Evolutionary conservation across 2,888 invertebrate genomes (phyloP).

Genomic region (Axea sp.): DNA sequence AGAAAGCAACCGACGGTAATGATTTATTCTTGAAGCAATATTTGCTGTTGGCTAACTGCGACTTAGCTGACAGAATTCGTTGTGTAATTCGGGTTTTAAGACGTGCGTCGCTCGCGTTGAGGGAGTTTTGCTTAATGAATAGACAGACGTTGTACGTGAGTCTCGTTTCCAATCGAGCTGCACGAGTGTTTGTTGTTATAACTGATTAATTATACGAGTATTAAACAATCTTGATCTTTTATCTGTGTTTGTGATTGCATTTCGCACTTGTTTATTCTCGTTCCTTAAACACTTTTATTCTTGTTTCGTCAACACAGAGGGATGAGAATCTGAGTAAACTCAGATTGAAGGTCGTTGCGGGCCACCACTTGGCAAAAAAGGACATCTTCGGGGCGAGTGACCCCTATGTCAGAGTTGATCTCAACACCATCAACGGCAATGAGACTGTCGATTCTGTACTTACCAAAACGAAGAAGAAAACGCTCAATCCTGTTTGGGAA

Average conservation of each 20-base stretch:
- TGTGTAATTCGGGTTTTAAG: constrained; percentile 32
- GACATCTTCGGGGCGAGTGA: constrained; percentile 99
- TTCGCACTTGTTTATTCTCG: no score
- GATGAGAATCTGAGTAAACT: constrained; percentile 90
- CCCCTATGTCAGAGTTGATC: constrained; percentile 96
- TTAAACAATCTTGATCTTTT: background rate
- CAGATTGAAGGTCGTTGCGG: constrained; percentile 91
- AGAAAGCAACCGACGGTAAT: constrained; percentile 24
- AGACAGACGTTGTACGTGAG: constrained; percentile 19
- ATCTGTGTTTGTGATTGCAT: background rate
- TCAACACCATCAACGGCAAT: constrained; percentile 91
- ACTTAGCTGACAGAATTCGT: constrained; percentile 23
- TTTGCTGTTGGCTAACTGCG: constrained; percentile 26
- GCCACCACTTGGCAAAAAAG: constrained; percentile 96
- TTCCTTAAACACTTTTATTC: no score
- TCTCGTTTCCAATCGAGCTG: constrained; percentile 20
- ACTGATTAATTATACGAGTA: background rate
- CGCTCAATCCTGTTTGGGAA: constrained; percentile 98
- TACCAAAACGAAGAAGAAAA: constrained; percentile 98
- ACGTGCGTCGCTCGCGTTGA: constrained; percentile 1
- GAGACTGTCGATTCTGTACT: constrained; percentile 94
- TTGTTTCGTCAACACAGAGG: constrained; percentile 82
- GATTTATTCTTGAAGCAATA: constrained; percentile 3
- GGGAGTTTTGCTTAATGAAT: background rate
- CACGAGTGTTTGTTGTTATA: constrained; percentile 16